These are phyloP conservation scores for Lepus oiostolus DNA, from an alignment of 2,797 vertebrate genomes.

Conservation along the genomic window DNA sequence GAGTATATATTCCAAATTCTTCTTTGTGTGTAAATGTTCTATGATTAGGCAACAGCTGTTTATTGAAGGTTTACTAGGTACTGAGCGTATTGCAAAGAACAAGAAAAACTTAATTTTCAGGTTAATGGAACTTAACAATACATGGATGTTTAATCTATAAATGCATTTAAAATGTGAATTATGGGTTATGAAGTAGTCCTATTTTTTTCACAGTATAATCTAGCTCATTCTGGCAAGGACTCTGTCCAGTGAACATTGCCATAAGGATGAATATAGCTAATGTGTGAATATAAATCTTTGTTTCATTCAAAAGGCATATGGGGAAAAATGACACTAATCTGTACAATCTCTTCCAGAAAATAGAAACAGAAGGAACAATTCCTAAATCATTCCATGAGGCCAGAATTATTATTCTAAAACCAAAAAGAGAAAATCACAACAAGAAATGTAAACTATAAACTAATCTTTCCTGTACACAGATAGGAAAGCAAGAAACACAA, in stretches of 20 bases:
- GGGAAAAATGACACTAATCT: background rate
- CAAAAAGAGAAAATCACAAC: background rate
- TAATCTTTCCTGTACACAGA: background rate
- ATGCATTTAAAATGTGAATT: conserved; percentile 7
- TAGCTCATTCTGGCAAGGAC: background rate
- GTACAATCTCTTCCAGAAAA: background rate
- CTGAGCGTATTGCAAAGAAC: background rate
- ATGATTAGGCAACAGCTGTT: background rate
- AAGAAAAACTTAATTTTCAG: background rate
- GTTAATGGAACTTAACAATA: background rate
- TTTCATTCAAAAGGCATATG: background rate
- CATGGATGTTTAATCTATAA: background rate
- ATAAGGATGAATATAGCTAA: background rate
- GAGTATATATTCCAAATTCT: background rate
- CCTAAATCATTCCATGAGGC: background rate
- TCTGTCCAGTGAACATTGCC: background rate
- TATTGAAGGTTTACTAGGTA: background rate
- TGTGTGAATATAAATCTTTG: background rate
- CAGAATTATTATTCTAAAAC: background rate
- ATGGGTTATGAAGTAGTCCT: background rate
- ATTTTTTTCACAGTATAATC: background rate
- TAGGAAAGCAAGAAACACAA: background rate
- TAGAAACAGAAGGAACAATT: background rate
- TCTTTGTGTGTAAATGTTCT: background rate
- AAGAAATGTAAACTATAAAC: background rate